Conservation (phyloP, 1,140 invertebrate species). For the Bombus pascuorum region DNA sequence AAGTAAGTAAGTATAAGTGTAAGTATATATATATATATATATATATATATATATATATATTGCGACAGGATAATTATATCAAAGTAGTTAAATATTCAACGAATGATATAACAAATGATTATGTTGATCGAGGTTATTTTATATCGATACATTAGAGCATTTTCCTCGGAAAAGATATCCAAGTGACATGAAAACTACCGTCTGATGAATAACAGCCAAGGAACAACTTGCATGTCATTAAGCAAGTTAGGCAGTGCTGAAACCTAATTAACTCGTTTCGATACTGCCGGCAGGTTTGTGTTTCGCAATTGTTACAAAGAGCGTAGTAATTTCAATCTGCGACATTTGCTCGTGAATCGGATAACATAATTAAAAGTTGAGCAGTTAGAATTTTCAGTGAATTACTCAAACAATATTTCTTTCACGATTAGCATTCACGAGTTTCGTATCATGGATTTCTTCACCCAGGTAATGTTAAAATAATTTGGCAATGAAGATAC, state of each 20-base stretch:
- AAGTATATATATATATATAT: too few species aligned
- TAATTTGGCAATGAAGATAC: too few species aligned
- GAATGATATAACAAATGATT: neutral
- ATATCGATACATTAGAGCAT: neutral
- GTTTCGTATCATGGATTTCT: neutral
- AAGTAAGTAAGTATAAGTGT: too few species aligned
- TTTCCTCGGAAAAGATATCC: neutral
- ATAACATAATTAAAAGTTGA: constrained; percentile 50
- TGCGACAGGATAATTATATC: neutral
- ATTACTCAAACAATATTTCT: constrained; percentile 11
- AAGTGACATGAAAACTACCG: constrained; percentile 14
- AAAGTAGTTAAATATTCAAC: neutral
- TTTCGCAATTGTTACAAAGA: constrained; percentile 43
- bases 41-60: too few species aligned
- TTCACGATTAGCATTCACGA: neutral
- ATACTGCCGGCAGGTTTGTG: constrained; percentile 30
- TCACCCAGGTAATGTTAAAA: too few species aligned
- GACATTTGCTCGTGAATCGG: constrained; percentile 24
- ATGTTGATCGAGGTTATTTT: neutral
- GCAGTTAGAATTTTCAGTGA: constrained; percentile 23
- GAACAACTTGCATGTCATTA: constrained; percentile 22
- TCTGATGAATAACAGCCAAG: constrained; percentile 11
- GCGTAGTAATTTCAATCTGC: constrained; percentile 52
- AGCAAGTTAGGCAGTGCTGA: constrained; percentile 38
- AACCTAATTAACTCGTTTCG: constrained; percentile 62